Conservation (phyloP, 2,888 invertebrate species). For the Mantis religiosa region DNA sequence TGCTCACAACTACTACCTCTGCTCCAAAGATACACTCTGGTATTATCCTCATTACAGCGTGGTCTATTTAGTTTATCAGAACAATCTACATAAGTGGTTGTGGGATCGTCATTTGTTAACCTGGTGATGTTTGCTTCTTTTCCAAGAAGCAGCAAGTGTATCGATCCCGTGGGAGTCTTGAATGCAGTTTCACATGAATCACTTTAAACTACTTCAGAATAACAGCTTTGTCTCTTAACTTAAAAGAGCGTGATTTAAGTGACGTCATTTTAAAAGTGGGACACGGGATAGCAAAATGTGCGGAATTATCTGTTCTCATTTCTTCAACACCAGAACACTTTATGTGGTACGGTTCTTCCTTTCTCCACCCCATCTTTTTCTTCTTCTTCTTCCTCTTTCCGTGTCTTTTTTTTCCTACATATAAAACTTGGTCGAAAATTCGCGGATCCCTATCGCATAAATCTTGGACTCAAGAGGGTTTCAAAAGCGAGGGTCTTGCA, state of each 20-base stretch:
- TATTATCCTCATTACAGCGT: no score
- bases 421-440: background rate
- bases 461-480: background rate
- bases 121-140: background rate
- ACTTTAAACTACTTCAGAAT: background rate
- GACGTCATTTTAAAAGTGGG: background rate
- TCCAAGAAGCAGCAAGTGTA: background rate
- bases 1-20: no score
- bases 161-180: background rate
- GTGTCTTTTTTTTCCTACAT: background rate
- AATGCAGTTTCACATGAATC: background rate
- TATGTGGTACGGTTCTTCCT: background rate
- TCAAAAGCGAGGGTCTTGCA: background rate
- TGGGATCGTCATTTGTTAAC: background rate
- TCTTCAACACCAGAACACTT: background rate
- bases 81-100: background rate
- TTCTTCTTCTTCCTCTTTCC: background rate
- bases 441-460: background rate
- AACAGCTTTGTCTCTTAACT: background rate
- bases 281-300: background rate
- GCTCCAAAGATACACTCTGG: no score
- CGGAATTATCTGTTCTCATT: background rate
- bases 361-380: background rate
- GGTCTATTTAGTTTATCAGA: no score
- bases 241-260: background rate